Base-by-base conservation (phyloP, 2,888 invertebrate genomes). In the Tanypteryx hageni region DNA sequence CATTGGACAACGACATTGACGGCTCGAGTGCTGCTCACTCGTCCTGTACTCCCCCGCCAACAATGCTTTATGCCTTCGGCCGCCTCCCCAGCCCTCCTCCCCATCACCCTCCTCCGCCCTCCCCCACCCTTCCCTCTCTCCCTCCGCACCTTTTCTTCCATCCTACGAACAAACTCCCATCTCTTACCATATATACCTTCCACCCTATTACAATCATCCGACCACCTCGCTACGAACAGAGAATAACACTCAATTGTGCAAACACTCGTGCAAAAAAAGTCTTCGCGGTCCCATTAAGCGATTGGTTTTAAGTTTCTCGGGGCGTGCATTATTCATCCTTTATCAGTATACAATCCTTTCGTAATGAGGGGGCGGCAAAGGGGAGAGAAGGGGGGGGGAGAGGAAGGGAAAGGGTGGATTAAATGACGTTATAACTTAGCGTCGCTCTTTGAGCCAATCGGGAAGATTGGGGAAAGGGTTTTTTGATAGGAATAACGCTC, bases 241-340 rank as follows among this genome's bases (percentile, higher is more conserved):
- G 64, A 89, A 89, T 89, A 89, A 89, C 89, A 89, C 89, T 89
- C 89, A 89, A 89, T 89, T 89, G 89, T 89, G 64, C 89, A 89
- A 89, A 89, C 89, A 89, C 83, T 57, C 57, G 57, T 22, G 58
- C 7, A 22, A 18, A n/a, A 22, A 85, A 57, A 57, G 11, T 83
- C 18, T 56, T 56, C 44, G 18, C 59, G 61, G 14, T 31, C 16
- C 89, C 89, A 89, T 89, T 89, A 89, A 89, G 89, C 64, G 89
- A 89, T 89, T 89, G 89, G 64, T 89, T 89, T 89, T 64, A 64
- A 64, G 89, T 68, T 89, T 16, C 89, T 64, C 44, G 57, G 44
- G 83, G 83, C n/a, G 89, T 64, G 89, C 64, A 89, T 68, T 89
- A 64, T 89, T 89, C 89, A 89, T 68, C 89, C 89, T 68, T 68